These are phyloP conservation scores for Platanista minor DNA, from an alignment of 2,113 vertebrate species.

Conservation along the genomic window DNA sequence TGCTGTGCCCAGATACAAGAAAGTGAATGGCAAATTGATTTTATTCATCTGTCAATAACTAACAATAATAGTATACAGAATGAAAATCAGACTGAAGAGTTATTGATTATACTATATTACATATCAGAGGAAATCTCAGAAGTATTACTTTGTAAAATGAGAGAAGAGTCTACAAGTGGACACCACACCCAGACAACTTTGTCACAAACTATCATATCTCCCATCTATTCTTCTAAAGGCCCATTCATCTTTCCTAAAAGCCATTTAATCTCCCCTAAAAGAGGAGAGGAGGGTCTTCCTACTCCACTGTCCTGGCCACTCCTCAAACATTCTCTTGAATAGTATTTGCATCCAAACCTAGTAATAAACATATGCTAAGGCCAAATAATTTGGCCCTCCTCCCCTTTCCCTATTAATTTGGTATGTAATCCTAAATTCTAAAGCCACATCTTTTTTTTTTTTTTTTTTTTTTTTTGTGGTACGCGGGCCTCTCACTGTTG, in stretches of 20 bases:
- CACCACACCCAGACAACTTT: not conserved
- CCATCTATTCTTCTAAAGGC: not conserved
- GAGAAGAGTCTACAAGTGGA: not conserved
- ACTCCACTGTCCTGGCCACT: too few species aligned
- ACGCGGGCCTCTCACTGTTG: too few species aligned
- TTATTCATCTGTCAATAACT: not conserved
- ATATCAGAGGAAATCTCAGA: not conserved
- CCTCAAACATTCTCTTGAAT: too few species aligned
- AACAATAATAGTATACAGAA: not conserved
- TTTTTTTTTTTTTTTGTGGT: too few species aligned
- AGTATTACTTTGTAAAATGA: not conserved
- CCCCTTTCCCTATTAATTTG: not conserved
- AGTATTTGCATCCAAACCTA: too few species aligned
- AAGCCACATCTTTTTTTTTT: not conserved
- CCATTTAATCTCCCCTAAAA: not conserved
- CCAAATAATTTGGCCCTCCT: too few species aligned
- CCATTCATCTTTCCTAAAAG: not conserved
- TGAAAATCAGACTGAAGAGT: not conserved
- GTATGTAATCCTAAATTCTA: not conserved
- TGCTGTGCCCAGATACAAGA: not conserved
- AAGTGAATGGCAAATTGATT: not conserved
- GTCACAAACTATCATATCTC: not conserved
- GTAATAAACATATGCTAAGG: too few species aligned
- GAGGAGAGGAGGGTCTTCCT: too few species aligned
- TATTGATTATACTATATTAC: not conserved